Evolutionary conservation across 2,888 invertebrate genomes (phyloP).

Genomic region (Tipula helvola): DNA sequence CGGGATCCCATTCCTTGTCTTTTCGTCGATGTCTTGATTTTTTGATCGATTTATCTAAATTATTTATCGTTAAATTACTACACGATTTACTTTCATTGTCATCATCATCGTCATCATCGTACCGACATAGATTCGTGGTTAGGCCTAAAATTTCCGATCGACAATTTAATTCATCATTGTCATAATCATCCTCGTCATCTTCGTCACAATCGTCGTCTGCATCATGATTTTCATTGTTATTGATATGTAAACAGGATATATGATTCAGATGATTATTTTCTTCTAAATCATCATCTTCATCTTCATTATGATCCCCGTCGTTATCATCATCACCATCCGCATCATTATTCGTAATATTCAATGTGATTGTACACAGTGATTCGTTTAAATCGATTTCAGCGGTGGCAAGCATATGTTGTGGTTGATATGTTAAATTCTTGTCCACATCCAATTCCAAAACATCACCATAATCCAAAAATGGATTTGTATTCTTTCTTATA

Average conservation of each 20-base stretch:
- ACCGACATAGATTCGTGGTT: neutral
- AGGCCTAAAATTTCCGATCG: slow-evolving; percentile 5
- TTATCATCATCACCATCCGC: neutral
- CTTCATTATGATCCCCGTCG: neutral
- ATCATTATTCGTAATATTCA: neutral
- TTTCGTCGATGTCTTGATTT: slow-evolving; percentile 6
- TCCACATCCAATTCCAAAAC: slow-evolving; percentile 19
- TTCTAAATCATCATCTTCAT: neutral
- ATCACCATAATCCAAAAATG: slow-evolving; percentile 33
- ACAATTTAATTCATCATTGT: neutral
- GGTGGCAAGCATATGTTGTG: neutral
- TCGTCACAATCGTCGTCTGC: neutral
- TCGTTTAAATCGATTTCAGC: neutral
- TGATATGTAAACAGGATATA: neutral
- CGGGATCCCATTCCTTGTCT: slow-evolving; percentile 10
- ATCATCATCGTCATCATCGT: neutral
- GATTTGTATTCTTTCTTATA: slow-evolving; percentile 25
- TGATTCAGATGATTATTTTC: neutral
- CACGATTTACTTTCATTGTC: slow-evolving; percentile 13
- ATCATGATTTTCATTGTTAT: neutral
- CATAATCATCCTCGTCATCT: neutral
- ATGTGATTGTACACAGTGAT: neutral
- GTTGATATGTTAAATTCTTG: slow-evolving; percentile 12
- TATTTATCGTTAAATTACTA: slow-evolving; percentile 12
- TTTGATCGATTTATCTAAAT: slow-evolving; percentile 13